Evolutionary conservation across 2,113 vertebrate genomes (phyloP).

Genomic region (Picathartes gymnocephalus): DNA sequence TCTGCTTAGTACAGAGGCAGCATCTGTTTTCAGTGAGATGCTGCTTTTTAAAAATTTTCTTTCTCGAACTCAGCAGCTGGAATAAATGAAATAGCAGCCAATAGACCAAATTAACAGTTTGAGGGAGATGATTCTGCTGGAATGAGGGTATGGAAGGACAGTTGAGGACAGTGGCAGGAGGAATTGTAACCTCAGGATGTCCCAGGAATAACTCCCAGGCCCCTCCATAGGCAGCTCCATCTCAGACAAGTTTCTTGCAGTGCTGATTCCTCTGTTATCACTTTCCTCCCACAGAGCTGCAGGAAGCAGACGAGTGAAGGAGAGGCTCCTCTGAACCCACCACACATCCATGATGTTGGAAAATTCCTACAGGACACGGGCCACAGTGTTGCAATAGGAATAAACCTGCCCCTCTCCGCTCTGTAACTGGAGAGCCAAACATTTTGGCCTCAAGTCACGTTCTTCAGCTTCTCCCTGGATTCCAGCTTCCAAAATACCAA

Average conservation of each 20-base stretch:
- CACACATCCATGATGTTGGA: not conserved
- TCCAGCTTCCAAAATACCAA: constrained; percentile 52
- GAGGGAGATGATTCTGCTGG: not conserved
- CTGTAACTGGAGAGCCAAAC: constrained; percentile 18
- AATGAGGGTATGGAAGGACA: not conserved
- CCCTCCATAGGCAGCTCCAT: not conserved
- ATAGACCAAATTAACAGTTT: constrained; percentile 6
- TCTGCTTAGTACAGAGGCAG: not conserved
- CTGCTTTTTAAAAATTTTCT: not conserved
- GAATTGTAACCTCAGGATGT: not conserved
- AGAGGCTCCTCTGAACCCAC: not conserved
- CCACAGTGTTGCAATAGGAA: not conserved
- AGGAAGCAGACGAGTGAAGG: not conserved
- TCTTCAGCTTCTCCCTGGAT: constrained; percentile 53
- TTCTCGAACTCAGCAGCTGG: not conserved
- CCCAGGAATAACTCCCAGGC: not conserved
- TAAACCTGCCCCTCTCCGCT: not conserved
- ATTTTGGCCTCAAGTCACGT: constrained; percentile 53
- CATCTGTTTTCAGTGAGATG: constrained; percentile 52
- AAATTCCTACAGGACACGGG: not conserved
- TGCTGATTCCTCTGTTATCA: not conserved
- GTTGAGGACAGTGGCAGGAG: not conserved
- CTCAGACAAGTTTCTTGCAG: not conserved
- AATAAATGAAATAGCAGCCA: constrained; percentile 28
- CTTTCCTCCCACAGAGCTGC: not conserved